Base-by-base conservation (phyloP, 2,888 invertebrate species). In the Leucoma salicis region DNA sequence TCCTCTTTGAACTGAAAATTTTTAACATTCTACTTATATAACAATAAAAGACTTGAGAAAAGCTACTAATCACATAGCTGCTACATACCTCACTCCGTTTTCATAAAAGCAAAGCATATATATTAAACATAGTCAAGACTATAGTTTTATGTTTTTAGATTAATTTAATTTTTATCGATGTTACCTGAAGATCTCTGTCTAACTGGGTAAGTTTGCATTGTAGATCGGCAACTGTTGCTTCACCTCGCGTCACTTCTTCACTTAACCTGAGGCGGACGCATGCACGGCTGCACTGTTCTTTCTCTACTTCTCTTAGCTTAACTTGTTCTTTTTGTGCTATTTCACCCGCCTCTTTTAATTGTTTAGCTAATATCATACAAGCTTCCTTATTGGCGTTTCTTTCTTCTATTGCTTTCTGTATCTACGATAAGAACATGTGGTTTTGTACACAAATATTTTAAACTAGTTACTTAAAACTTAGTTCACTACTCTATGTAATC, bases 1-100 rank as follows among this genome's bases (percentile, higher is more conserved):
- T 83, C 83, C 57, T 88, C 87, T 59, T 81, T 81, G 35, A 82
- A 81, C 89, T 87, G 40, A 41, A 41, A 10, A 37, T 3, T 16
- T 16, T 24, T 14, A 11, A 7, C 14, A n/a, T n/a, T 5, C 11
- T 14, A 24, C 1, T 6, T 7, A 15, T 15, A 5, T 2, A n/a
- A n/a, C n/a, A n/a, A n/a, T n/a, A n/a, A n/a, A n/a, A n/a, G n/a
- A n/a, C n/a, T n/a, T n/a, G n/a, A n/a, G n/a, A n/a, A n/a, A n/a
- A n/a, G n/a, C n/a, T n/a, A n/a, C n/a, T n/a, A n/a, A n/a, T n/a
- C n/a, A n/a, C n/a, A n/a, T n/a, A n/a, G n/a, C n/a, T n/a, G n/a
- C n/a, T n/a, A n/a, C n/a, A n/a, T n/a, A n/a, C n/a, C n/a, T n/a
- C n/a, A n/a, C n/a, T n/a, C n/a, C n/a, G n/a, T n/a, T n/a, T n/a